Evolutionary conservation across 2,797 vertebrate species (phyloP), one percentile per base, ranked within the genome.

Genomic region (Kryptopterus vitreolus): DNA sequence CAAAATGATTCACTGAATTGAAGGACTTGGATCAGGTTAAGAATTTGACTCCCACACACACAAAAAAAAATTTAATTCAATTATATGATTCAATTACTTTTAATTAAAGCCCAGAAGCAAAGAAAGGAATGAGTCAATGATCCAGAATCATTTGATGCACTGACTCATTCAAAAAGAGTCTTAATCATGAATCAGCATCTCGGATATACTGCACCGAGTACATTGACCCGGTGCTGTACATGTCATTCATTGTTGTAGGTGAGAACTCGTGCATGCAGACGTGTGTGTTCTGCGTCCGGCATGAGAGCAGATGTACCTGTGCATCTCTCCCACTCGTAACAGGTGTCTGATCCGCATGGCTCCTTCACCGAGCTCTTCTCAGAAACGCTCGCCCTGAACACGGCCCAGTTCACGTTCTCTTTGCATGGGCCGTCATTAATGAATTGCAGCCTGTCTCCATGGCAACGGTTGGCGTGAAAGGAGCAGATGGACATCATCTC

Each of bases 291-390:
- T 33, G 4, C 22, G 48, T 68, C 38, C 16, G 15, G 1, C 43
- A 50, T 50, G 33, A 22, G 43, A 55, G 53, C 63, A 75, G 13
- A 80, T 77, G 87, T 88, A 97, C 96, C 94, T 85, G 91, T 88
- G 86, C 97, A 98, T 26, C 85, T 92, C 81, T 98, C 96, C 96
- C 97, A 98, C 58, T 96, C 95, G 1, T 96, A 97, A 83, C 96
- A 97, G 65, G 88, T 95, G 86, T 97, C 92, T 4, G 92, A 91
- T 48, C 88, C 93, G 22, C 97, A 98, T 18, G 92, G 80, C 70
- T 89, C 87, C 83, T 91, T 92, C 57, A 92, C 90, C 1, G 92
- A 89, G 87, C 96, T 97, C 18, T 86, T 89, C 4, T 80, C 18
- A 29, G 95, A 92, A 78, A 96, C 88, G n/a, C 83, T 79, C 79